These are phyloP conservation scores for Anthophora plumipes DNA, from an alignment of 2,888 invertebrate species.

Conservation along the genomic window DNA sequence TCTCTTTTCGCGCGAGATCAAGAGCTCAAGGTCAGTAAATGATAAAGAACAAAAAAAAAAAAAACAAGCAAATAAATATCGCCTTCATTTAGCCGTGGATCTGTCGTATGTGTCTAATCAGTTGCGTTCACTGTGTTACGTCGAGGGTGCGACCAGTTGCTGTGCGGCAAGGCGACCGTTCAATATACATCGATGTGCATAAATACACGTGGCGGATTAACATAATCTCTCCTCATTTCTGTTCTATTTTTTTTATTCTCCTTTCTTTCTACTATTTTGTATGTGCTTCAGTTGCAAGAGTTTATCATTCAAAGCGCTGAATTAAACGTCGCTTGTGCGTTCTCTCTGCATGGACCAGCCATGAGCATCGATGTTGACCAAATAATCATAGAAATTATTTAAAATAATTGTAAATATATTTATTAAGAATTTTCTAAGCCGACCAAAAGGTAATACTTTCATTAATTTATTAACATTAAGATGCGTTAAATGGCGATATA, in stretches of 20 bases:
- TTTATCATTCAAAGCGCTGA: background rate
- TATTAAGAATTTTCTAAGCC: background rate
- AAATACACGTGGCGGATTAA: slow-evolving; percentile 60
- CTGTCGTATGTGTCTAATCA: slow-evolving; percentile 67
- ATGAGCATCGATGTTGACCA: background rate
- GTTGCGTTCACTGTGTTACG: slow-evolving; percentile 63
- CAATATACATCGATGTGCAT: slow-evolving; percentile 36
- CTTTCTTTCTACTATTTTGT: background rate
- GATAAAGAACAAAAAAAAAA: slow-evolving; percentile 44
- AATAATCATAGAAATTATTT: background rate
- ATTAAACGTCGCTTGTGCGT: slow-evolving; percentile 24
- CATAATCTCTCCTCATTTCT: too few relatives aligned
- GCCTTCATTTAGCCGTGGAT: slow-evolving; percentile 67
- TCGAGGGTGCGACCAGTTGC: slow-evolving; percentile 58
- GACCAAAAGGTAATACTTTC: background rate
- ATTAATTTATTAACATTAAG: background rate
- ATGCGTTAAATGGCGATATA: too few relatives aligned
- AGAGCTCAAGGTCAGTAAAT: slow-evolving; percentile 74
- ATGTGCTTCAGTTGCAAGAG: slow-evolving; percentile 2
- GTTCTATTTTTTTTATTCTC: background rate
- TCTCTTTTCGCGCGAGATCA: slow-evolving; percentile 66
- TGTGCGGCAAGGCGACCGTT: slow-evolving; percentile 60
- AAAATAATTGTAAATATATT: background rate
- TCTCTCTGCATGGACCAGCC: slow-evolving; percentile 20
- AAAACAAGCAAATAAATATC: slow-evolving; percentile 63